phyloP scores from a whole-genome alignment of 2,888 invertebrate species.

The Polyploca ridens region DNA sequence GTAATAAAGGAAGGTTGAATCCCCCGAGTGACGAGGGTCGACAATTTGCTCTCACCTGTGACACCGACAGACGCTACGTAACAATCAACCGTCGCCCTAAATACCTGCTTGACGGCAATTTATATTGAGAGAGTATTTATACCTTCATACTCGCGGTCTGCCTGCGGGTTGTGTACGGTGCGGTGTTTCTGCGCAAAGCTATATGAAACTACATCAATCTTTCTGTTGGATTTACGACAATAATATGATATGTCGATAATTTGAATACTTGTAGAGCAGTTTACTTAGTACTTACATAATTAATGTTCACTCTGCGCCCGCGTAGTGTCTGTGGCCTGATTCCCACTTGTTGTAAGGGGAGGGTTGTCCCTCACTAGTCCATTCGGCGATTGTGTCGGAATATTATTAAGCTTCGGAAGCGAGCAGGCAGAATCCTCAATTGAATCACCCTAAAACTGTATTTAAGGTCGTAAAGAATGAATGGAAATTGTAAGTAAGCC shows the following conservation, averaged over 20 bases:
- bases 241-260: too few species aligned
- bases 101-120: constrained; percentile 45
- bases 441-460: constrained; percentile 40
- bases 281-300: constrained; percentile 11
- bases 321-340: too few species aligned
- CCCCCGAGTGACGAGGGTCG: constrained; percentile 57
- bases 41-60: constrained; percentile 60
- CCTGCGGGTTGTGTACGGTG: constrained; percentile 18
- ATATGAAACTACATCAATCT: too few species aligned
- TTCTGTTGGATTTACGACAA: too few species aligned
- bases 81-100: constrained; percentile 35
- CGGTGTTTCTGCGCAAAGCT: neutral
- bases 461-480: constrained; percentile 50
- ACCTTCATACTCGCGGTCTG: constrained; percentile 15
- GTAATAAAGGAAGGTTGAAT: constrained; percentile 46
- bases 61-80: constrained; percentile 36
- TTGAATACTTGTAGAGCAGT: too few species aligned
- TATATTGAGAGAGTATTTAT: constrained; percentile 39
- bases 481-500: constrained; percentile 45
- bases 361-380: constrained; percentile 9
- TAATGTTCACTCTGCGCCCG: too few species aligned
- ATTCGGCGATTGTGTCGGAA: constrained; percentile 26
- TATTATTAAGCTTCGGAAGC: constrained; percentile 42
- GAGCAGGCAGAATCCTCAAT: constrained; percentile 27
- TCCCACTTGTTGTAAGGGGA: too few species aligned